phyloP scores from a whole-genome alignment of 2,113 vertebrate genomes.

The Coregonus clupeaformis region DNA sequence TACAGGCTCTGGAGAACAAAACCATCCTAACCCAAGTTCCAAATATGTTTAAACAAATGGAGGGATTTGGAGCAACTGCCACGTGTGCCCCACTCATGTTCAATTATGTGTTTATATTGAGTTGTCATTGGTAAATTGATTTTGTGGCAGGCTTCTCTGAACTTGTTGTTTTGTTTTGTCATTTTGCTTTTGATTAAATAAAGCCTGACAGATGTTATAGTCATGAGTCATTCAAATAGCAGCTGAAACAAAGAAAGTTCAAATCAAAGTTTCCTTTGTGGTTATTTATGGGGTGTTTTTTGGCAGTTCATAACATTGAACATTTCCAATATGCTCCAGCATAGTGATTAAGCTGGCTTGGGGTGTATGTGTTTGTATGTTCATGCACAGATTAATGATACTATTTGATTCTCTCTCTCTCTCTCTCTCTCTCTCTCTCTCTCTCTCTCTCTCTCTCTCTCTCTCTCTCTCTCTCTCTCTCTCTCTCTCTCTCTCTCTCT shows the following conservation, averaged over 20 bases:
- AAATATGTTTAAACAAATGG: slow-evolving; percentile 12
- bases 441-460: too few relatives aligned
- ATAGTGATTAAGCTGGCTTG: not conserved
- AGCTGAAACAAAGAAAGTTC: slow-evolving; percentile 4
- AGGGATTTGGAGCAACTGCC: slow-evolving; percentile 16
- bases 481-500: too few relatives aligned
- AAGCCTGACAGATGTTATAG: slow-evolving; percentile 23
- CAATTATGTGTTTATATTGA: slow-evolving; percentile 18
- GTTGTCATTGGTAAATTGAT: not conserved
- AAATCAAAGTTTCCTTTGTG: not conserved
- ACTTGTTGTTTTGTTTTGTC: slow-evolving; percentile 9
- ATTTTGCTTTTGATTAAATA: slow-evolving; percentile 8
- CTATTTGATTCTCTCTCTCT: too few relatives aligned
- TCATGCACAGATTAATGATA: not conserved
- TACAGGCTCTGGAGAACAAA: slow-evolving; percentile 34
- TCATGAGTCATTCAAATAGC: slow-evolving; percentile 26
- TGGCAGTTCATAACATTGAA: slow-evolving; percentile 10
- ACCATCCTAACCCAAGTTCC: slow-evolving; percentile 25
- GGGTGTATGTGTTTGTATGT: slow-evolving; percentile 2
- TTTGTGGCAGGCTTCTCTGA: slow-evolving; percentile 9
- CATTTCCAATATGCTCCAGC: not conserved
- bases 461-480: too few relatives aligned
- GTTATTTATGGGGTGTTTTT: not conserved
- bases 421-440: too few relatives aligned
- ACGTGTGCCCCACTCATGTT: slow-evolving; percentile 8